Evolutionary conservation across 2,797 vertebrate species (phyloP), one percentile per base, ranked within the genome.

Genomic region (Typhlichthys eigenmanni): DNA sequence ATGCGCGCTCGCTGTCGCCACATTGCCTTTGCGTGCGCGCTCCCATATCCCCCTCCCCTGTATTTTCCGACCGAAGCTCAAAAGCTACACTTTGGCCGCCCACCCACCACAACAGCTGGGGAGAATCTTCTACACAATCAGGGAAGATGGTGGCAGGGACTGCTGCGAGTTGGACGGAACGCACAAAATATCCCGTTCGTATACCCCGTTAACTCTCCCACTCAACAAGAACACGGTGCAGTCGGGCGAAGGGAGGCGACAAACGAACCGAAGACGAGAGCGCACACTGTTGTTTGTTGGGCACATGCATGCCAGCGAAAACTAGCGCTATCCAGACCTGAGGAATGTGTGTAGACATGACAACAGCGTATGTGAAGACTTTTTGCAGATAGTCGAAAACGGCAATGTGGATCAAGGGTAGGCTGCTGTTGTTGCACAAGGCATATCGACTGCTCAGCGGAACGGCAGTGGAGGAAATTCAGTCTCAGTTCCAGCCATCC

Each of bases 71-170:
- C 58, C 29, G 61, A 32, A 47, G 43, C 58, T 54, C 50, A 19
- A 60, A 12, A 46, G 13, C 56, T 56, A 24, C 12, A 49, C 11
- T 60, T 6, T 43, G 45, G 47, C 68, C 32, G 55, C 13, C 60
- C 78, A 68, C 64, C 78, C 70, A 68, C 48, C 62, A 83, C 84
- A 87, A 85, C 88, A 88, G 88, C 91, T 84, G 87, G 85, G 73
- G 76, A 89, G 79, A 81, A 86, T 90, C 85, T 89, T 86, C 82
- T 79, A 90, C 72, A 74, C 75, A 66, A 69, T n/a, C 71, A 65
- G 76, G 64, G 84, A 85, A 90, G 79, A 91, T 88, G 86, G 87
- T 88, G 86, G 86, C 78, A 66, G 66, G 57, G 47, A 14, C 38
- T 16, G 6, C 13, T 10, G 43, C 38, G 11, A 5, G 34, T 14